Evolutionary conservation across 2,113 vertebrate genomes (phyloP).

Genomic region (Asarcornis scutulata): DNA sequence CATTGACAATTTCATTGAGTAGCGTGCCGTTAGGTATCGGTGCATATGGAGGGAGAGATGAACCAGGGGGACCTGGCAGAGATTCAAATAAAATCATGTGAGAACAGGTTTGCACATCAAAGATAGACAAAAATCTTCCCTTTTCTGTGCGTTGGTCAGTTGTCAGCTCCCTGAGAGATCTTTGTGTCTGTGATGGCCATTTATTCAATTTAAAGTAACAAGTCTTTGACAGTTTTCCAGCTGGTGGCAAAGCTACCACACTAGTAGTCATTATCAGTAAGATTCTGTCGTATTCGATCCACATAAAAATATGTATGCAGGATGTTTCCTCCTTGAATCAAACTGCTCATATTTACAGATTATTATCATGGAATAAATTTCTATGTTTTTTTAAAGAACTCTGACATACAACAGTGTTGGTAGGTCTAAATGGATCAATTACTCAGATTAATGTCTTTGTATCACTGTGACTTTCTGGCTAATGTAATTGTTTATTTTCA

Average conservation of each 20-base stretch:
- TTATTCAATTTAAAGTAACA: not conserved
- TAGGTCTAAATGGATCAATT: not conserved
- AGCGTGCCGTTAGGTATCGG: constrained; percentile 41
- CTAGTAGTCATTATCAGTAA: not conserved
- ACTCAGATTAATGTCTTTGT: not conserved
- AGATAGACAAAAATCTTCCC: not conserved
- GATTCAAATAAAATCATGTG: not conserved
- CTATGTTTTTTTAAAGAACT: not conserved
- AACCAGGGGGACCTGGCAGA: constrained; percentile 15
- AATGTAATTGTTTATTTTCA: not conserved
- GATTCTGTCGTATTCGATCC: not conserved
- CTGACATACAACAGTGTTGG: not conserved
- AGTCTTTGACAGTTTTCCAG: not conserved
- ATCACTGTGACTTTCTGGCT: not conserved
- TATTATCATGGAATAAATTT: not conserved
- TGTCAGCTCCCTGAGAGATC: not conserved
- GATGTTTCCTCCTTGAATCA: not conserved
- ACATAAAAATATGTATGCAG: not conserved
- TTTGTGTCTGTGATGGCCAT: not conserved
- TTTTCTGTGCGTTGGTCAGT: not conserved
- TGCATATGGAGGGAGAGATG: not conserved
- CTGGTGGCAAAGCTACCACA: not conserved
- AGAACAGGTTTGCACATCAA: not conserved
- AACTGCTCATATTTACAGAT: not conserved
- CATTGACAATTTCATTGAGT: constrained; percentile 65